These are phyloP conservation scores for Diachasmimorpha longicaudata DNA, from an alignment of 1,140 invertebrate species.

Conservation along the genomic window DNA sequence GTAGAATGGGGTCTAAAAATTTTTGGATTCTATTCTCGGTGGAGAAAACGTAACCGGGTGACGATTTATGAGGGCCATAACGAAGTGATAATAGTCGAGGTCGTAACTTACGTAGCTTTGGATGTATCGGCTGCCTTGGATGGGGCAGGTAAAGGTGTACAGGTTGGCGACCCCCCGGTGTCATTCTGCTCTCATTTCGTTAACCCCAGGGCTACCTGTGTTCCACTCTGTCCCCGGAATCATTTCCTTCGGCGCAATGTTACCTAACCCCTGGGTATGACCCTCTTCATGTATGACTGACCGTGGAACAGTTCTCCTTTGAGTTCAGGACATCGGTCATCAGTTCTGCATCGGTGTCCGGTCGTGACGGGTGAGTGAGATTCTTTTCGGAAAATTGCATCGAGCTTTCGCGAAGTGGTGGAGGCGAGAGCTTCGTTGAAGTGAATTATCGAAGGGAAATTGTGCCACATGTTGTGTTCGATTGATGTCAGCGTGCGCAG, in stretches of 20 bases:
- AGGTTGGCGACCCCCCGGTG: conserved; percentile 43
- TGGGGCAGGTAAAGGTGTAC: conserved; percentile 37
- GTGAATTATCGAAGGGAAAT: no score
- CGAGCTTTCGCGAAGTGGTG: no score
- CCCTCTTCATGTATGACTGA: conserved; percentile 15
- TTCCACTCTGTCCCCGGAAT: conserved; percentile 32
- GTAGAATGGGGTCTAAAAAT: neutral
- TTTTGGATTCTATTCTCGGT: neutral
- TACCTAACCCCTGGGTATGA: conserved; percentile 32
- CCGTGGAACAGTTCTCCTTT: neutral
- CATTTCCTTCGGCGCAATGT: conserved; percentile 33
- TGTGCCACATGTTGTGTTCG: no score
- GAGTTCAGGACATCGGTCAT: neutral
- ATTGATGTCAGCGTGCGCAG: no score
- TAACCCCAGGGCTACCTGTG: conserved; percentile 33
- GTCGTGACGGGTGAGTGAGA: neutral
- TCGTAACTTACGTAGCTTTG: conserved; percentile 46
- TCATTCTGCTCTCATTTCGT: conserved; percentile 47
- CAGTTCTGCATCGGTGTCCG: neutral
- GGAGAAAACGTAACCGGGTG: conserved; percentile 38
- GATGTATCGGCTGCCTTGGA: conserved; percentile 3
- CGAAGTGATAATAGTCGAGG: conserved; percentile 55
- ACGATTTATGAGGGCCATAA: conserved; percentile 48
- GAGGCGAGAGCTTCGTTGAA: no score
- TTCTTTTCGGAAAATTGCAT: neutral